A percentile compares a stretch with the other conserved stretches of the same genome.
phyloP scores from a whole-genome alignment of 2,113 vertebrate genomes.

The Pycnonotus jocosus region DNA sequence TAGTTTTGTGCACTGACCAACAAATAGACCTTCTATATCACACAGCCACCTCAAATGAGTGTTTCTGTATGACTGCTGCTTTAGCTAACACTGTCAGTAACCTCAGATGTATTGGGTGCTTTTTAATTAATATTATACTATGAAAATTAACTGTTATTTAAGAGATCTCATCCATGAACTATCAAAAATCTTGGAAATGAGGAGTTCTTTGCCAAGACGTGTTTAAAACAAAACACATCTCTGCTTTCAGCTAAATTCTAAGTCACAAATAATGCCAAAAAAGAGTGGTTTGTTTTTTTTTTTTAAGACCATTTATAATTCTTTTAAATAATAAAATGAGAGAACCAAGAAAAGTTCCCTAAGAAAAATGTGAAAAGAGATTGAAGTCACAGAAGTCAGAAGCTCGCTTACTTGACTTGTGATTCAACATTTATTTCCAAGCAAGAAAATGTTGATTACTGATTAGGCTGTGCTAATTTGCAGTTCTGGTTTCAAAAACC shows the following conservation, averaged over 20 bases:
- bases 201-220: neutral
- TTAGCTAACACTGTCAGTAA: neutral
- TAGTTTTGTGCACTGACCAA: neutral
- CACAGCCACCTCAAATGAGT: neutral
- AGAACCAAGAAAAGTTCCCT: neutral
- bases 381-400: neutral
- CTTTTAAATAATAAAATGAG: neutral
- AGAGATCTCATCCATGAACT: neutral
- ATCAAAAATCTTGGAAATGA: neutral
- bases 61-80: neutral
- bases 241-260: neutral
- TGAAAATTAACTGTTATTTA: neutral
- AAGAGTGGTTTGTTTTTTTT: neutral
- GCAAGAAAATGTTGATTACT: neutral
- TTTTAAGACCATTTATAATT: neutral
- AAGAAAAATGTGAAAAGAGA: neutral
- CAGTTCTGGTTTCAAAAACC: neutral
- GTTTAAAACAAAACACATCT: neutral
- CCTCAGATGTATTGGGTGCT: neutral
- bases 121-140: neutral
- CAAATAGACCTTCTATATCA: neutral
- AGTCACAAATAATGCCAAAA: neutral
- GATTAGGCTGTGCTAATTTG: neutral
- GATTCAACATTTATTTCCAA: neutral
- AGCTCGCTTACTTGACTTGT: neutral